Conservation (phyloP, 2,888 invertebrate species). For the Chirona hameri region DNA sequence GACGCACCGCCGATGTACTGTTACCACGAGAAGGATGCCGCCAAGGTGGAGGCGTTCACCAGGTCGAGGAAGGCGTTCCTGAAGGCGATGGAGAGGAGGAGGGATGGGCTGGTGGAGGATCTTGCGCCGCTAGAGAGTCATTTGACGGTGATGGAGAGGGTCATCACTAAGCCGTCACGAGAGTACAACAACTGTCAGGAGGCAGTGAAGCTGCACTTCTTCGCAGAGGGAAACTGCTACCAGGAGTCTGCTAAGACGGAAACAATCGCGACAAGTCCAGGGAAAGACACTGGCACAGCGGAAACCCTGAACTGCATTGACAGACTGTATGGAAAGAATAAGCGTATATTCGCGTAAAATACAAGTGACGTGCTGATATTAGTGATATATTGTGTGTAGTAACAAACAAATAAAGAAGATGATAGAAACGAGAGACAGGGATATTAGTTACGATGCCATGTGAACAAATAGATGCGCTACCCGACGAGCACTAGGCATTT, state of each 20-base stretch:
- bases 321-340: neutral
- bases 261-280: too few species aligned
- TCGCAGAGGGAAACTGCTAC: neutral
- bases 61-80: neutral
- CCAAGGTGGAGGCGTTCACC: neutral
- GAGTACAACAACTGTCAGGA: conserved; percentile 2
- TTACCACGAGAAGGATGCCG: neutral
- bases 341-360: neutral
- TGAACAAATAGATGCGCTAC: too few species aligned
- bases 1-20: neutral
- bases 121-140: neutral
- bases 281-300: neutral
- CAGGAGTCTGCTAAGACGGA: neutral
- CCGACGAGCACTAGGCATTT: too few species aligned
- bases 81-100: neutral
- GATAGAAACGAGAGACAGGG: too few species aligned
- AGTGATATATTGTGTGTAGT: too few species aligned
- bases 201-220: neutral
- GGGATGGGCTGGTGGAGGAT: too few species aligned
- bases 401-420: too few species aligned
- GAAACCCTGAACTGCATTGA: neutral
- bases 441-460: too few species aligned
- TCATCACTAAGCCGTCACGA: neutral
- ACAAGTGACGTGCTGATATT: too few species aligned
- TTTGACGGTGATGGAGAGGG: neutral